Evolutionary conservation across 2,797 vertebrate species (phyloP), one percentile per base, ranked within the genome.

Genomic region (Tadarida brasiliensis): DNA sequence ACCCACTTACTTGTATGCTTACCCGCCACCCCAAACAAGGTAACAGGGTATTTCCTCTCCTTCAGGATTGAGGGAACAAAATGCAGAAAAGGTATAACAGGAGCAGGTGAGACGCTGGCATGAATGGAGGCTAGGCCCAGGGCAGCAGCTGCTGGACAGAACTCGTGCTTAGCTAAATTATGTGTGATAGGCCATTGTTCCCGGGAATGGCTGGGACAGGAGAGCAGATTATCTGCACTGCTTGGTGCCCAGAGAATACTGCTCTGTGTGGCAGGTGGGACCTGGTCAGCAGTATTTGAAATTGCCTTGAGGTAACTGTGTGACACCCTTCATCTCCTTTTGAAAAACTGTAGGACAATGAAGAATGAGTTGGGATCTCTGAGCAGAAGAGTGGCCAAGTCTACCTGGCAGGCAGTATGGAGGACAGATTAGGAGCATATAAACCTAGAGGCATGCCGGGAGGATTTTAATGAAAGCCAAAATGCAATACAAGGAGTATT

Each of bases 61-160:
- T 82, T 65, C 47, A 70, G 59, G 15, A 3, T 4, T 47, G 39
- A 68, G 20, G 14, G 54, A 47, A 73, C 33, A 70, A 81, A 81
- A 56, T 51, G 28, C 68, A 35, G 35, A 3, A 65, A 71, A 78
- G 33, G 15, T 10, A 7, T 11, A 56, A 77, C 8, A 76, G 49
- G 17, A 19, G 19, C 61, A 1, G 5, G 39, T 67, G 15, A 67
- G 17, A 39, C 30, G 6, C 2, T 54, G 11, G 73, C 0, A 0
- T 2, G 57, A n/a, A 5, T 9, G 33, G 73, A 51, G 1, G 8
- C 0, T 4, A 84, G 1, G 28, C 5, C 82, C 30, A 6, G 0
- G 26, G 67, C 12, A 81, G n/a, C 15, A 10, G 2, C 63, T 85
- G n/a, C 44, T 68, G 65, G 12, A 63, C 1, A 83, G n/a, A 85